Percentiles rank a stretch among this genome's conserved stretches.
These are phyloP conservation scores for Aspiorhynchus laticeps DNA, from an alignment of 2,113 vertebrate species.

Conservation along the genomic window DNA sequence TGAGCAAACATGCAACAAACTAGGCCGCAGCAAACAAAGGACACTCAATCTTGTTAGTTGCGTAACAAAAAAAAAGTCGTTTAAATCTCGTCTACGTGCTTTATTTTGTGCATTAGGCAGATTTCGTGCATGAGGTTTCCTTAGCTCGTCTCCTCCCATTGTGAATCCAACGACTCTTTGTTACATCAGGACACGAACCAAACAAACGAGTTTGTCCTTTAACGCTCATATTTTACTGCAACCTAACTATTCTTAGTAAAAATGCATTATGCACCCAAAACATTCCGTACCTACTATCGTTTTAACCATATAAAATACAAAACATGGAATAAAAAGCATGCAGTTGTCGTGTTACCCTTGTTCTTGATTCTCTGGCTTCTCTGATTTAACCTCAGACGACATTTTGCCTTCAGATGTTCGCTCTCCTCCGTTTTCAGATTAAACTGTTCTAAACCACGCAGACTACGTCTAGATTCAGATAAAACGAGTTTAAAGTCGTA, in stretches of 20 bases:
- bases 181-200: not conserved
- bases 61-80: not conserved
- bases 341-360: slow-evolving; percentile 62
- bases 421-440: not conserved
- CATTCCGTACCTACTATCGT: too few species aligned
- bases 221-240: not conserved
- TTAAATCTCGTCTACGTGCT: not conserved
- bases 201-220: not conserved
- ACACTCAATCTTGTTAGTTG: not conserved
- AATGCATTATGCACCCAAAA: not conserved
- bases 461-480: not conserved
- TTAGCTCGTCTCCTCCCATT: not conserved
- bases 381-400: slow-evolving; percentile 65
- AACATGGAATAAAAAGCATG: not conserved
- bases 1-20: not conserved
- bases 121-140: not conserved
- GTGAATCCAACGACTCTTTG: not conserved
- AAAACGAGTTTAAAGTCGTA: not conserved
- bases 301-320: not conserved
- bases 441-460: not conserved
- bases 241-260: not conserved
- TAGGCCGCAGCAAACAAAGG: slow-evolving; percentile 11
- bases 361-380: slow-evolving; percentile 56
- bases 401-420: slow-evolving; percentile 59
- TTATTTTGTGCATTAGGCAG: not conserved